Conservation (phyloP, 2,888 invertebrate genomes). For the Galeopsomyia nigrocyanea region DNA sequence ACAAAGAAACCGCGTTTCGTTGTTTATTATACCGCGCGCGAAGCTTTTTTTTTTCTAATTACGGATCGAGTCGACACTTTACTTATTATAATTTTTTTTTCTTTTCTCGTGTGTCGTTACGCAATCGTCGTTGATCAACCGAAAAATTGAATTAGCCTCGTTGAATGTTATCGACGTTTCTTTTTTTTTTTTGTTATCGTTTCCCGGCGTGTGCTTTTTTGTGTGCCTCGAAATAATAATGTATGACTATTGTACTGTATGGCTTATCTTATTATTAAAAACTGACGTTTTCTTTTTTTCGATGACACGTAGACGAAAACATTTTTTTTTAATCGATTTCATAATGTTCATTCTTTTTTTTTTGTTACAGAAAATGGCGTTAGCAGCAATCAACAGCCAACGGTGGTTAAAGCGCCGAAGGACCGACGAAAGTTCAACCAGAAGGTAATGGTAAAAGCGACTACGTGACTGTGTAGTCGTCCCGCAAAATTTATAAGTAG, state of each 20-base stretch:
- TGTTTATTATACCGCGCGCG: no score
- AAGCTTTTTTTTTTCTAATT: slow-evolving; percentile 27
- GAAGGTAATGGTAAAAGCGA: slow-evolving; percentile 64
- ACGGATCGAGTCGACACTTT: slow-evolving; percentile 14
- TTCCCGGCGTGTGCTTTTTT: not conserved
- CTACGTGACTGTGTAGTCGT: no score
- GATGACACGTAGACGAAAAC: slow-evolving; percentile 2
- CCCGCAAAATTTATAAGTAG: not conserved
- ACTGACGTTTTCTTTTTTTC: no score
- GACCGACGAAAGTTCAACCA: slow-evolving; percentile 71
- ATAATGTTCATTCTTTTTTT: slow-evolving; percentile 22
- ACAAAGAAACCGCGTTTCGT: not conserved
- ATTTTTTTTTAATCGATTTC: no score
- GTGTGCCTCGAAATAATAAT: no score
- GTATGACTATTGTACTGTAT: no score
- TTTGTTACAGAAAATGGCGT: slow-evolving; percentile 64
- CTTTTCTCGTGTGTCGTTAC: no score
- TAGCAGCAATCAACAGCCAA: slow-evolving; percentile 61
- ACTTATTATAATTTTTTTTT: no score
- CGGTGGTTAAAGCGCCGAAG: slow-evolving; percentile 69
- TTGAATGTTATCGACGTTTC: no score
- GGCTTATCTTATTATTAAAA: slow-evolving; percentile 11
- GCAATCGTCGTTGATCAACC: no score
- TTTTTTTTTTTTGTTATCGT: not conserved
- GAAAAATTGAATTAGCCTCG: no score